These are phyloP conservation scores for Rhopalosiphum padi DNA, from an alignment of 1,140 invertebrate species.

Conservation along the genomic window DNA sequence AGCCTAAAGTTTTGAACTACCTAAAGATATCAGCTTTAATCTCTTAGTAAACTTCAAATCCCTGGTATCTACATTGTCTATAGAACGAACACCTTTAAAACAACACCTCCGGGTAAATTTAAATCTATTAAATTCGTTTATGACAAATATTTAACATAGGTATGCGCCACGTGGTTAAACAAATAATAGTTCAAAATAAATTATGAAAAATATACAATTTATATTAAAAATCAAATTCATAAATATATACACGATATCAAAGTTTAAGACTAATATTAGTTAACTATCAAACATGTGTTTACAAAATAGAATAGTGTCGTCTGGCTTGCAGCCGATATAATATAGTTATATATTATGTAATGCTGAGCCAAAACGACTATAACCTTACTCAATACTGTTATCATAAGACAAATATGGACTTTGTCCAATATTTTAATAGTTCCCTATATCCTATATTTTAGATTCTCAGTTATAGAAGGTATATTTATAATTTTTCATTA, in stretches of 20 bases:
- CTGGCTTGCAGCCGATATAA: background rate
- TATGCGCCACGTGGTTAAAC: background rate
- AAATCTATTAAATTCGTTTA: background rate
- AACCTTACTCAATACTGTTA: background rate
- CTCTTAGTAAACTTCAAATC: constrained; percentile 29
- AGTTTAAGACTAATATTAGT: background rate
- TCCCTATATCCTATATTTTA: background rate
- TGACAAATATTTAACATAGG: background rate
- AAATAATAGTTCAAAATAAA: background rate
- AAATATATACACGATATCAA: background rate
- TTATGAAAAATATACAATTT: background rate
- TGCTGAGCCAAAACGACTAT: background rate
- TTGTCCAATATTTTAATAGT: constrained; percentile 6
- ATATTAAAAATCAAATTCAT: background rate
- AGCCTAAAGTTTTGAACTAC: constrained; percentile 26
- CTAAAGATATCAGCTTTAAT: constrained; percentile 36
- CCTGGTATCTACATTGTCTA: background rate
- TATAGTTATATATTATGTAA: background rate
- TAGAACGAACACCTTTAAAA: background rate
- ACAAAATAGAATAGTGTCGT: background rate
- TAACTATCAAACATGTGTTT: background rate
- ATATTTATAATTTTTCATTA: background rate
- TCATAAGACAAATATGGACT: constrained; percentile 29
- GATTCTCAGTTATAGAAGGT: background rate
- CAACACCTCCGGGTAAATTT: background rate